These are phyloP conservation scores for Myodes glareolus DNA, from an alignment of 2,113 vertebrate genomes.

Conservation along the genomic window DNA sequence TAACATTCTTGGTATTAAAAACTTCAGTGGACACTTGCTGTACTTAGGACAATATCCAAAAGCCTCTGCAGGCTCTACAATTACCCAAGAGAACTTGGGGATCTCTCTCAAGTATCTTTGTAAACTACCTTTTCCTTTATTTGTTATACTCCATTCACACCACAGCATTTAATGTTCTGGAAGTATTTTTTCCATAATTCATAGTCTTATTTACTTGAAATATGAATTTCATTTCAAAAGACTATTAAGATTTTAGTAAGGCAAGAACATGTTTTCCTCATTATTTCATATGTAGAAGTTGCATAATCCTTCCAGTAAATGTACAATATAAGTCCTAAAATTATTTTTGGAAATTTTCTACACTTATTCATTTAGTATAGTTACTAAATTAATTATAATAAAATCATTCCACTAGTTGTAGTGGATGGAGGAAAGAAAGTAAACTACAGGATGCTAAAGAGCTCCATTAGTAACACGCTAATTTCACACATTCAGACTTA, in stretches of 20 bases:
- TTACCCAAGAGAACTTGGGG: not conserved
- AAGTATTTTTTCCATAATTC: not conserved
- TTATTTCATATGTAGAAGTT: not conserved
- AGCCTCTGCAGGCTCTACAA: not conserved
- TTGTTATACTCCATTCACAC: not conserved
- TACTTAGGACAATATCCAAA: not conserved
- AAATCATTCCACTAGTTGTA: not conserved
- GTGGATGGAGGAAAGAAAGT: not conserved
- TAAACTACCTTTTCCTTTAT: not conserved
- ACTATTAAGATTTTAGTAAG: not conserved
- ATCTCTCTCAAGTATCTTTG: not conserved
- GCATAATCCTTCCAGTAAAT: not conserved
- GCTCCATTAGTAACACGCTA: not conserved
- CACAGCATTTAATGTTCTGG: not conserved
- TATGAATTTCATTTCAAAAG: not conserved
- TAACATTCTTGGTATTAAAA: not conserved
- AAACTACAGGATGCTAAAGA: not conserved
- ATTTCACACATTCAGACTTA: constrained; percentile 2
- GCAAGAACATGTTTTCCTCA: not conserved
- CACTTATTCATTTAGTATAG: not conserved
- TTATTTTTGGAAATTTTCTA: not conserved
- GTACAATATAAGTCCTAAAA: not conserved
- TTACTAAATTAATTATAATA: no score
- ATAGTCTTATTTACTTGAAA: not conserved
- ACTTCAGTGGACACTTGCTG: not conserved